Evolutionary conservation across 2,888 invertebrate genomes (phyloP), one percentile per base, ranked within the genome.

Genomic region (Drosophila kuntzei): DNA sequence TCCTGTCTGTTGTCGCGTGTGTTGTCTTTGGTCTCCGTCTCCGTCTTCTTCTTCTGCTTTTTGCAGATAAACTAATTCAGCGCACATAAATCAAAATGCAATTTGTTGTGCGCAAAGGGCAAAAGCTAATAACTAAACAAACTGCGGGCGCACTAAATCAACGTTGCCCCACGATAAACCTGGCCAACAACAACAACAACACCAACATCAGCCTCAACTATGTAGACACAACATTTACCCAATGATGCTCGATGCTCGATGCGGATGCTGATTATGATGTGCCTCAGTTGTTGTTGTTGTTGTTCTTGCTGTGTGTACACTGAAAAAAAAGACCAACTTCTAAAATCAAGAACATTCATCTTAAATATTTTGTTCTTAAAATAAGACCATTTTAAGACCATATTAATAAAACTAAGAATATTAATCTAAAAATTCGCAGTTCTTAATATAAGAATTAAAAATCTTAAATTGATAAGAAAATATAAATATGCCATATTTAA

Each of bases 61-160:
- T 62, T 50, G 27, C 39, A 79, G 80, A 80, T 86, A 77, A 80
- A 82, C 80, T 73, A 79, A 89, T 71, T 83, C 70, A 73, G 37
- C 62, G 70, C 60, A 89, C 80, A 89, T 88, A 87, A 89, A 88
- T 89, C 89, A 88, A 88, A 88, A 82, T 89, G 89, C 89, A 88
- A 88, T 88, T 88, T 88, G 89, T 88, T 87, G 76, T 76, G 78
- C 69, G 76, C 71, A 76, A 87, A 86, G 88, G 85, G 88, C 88
- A 88, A 88, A 80, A 76, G 83, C 88, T 88, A 85, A 87, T 88
- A 87, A 75, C 88, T 70, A 80, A 86, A 86, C 86, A 85, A 88
- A 86, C 85, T 88, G 83, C 84, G 87, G 86, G 80, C 80, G 25
- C 80, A 83, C 79, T 88, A 86, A 86, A 86, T 86, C 85, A 86